These are phyloP conservation scores for Cynopterus sphinx DNA, from an alignment of 2,797 vertebrate species.

Conservation along the genomic window DNA sequence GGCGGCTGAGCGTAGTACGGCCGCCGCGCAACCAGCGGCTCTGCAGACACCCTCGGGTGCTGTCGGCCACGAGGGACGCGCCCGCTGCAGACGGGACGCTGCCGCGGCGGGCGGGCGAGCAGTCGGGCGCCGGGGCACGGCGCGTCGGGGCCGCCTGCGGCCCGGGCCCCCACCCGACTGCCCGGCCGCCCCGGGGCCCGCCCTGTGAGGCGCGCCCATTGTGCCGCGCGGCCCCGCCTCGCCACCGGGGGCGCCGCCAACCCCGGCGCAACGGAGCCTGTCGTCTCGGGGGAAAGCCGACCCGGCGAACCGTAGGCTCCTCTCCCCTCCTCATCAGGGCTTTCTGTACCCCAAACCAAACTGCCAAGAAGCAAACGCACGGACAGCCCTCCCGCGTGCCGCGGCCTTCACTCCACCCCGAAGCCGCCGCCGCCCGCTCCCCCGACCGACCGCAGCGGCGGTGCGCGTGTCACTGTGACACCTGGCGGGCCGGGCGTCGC, in stretches of 20 bases:
- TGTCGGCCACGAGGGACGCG: not conserved
- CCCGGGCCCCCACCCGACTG: not conserved
- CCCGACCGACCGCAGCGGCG: too few species aligned
- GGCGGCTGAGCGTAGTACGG: not conserved
- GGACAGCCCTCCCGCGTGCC: not conserved
- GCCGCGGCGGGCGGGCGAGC: not conserved
- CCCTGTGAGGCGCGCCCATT: slow-evolving; percentile 64
- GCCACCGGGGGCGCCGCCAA: not conserved
- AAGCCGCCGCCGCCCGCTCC: not conserved
- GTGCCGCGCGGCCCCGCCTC: not conserved
- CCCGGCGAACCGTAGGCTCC: not conserved
- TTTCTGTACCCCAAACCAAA: not conserved
- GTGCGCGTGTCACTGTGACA: not conserved
- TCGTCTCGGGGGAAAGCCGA: too few species aligned
- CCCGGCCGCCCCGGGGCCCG: not conserved
- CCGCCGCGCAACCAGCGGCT: not conserved
- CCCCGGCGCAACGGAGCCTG: not conserved
- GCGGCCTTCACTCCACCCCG: not conserved
- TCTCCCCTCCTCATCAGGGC: not conserved
- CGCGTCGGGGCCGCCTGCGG: not conserved
- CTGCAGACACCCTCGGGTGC: not conserved
- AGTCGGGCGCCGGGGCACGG: not conserved
- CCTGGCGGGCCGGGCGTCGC: not conserved
- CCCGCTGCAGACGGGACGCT: not conserved
- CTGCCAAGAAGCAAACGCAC: not conserved